Conservation (phyloP, 2,113 vertebrate genomes). For the Chinchilla lanigera region DNA sequence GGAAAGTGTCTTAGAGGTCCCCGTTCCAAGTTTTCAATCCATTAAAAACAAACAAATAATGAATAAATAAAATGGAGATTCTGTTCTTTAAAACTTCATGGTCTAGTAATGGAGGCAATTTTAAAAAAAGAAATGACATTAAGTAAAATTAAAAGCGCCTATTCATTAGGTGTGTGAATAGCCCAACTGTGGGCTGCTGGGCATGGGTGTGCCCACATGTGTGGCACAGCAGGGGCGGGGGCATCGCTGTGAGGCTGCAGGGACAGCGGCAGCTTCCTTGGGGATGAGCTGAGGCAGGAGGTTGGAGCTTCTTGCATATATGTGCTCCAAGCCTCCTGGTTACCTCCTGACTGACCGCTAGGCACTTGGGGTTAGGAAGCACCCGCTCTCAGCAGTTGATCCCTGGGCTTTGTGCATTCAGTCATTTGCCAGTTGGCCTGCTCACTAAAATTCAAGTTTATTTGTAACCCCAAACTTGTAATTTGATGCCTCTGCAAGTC, state of each 20-base stretch:
- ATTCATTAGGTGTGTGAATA: constrained; percentile 38
- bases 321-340: too few relatives aligned
- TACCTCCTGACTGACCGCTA: neutral
- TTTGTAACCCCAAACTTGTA: neutral
- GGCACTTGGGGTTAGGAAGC: neutral
- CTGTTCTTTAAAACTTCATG: constrained; percentile 2
- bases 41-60: constrained; percentile 46
- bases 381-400: neutral
- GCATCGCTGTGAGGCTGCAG: neutral
- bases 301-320: neutral
- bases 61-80: neutral
- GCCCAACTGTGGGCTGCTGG: neutral
- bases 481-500: neutral
- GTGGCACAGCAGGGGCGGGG: neutral
- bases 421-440: neutral
- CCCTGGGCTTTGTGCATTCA: neutral
- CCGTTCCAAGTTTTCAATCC: constrained; percentile 31
- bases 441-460: neutral
- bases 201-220: neutral
- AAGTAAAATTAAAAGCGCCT: constrained; percentile 55
- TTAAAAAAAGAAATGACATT: constrained; percentile 44
- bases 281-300: neutral
- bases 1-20: constrained; percentile 30
- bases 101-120: constrained; percentile 5
- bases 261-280: neutral